These are phyloP conservation scores for Agriopis aurantiaria DNA, from an alignment of 2,888 invertebrate species.

Conservation along the genomic window DNA sequence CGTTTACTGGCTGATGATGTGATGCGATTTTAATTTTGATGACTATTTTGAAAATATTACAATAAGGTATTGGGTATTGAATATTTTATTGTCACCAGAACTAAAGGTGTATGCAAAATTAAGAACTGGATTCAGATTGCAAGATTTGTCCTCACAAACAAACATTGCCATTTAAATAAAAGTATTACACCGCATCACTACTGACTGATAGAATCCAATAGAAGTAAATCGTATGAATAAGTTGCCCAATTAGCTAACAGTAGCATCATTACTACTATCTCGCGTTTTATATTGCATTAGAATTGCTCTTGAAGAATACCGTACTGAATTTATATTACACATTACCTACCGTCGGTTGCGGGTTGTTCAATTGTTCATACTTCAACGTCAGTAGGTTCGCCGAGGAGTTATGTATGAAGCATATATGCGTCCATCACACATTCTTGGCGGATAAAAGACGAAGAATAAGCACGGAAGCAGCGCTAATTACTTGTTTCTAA, in stretches of 20 bases:
- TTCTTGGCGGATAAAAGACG: slow-evolving; percentile 62
- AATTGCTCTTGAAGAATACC: slow-evolving; percentile 55
- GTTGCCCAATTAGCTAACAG: slow-evolving; percentile 59
- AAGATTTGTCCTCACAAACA: too few relatives aligned
- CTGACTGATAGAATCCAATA: slow-evolving; percentile 9
- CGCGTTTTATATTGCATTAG: slow-evolving; percentile 59
- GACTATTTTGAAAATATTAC: too few relatives aligned
- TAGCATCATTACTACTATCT: slow-evolving; percentile 61
- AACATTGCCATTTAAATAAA: too few relatives aligned
- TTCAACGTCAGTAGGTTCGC: slow-evolving; percentile 56
- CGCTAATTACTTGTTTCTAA: slow-evolving; percentile 70
- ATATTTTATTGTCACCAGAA: too few relatives aligned
- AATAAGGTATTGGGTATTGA: too few relatives aligned
- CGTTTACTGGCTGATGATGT: too few relatives aligned
- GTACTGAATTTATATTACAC: slow-evolving; percentile 75
- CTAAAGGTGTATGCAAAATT: too few relatives aligned
- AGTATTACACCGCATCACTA: slow-evolving; percentile 7
- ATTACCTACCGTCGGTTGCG: slow-evolving; percentile 65
- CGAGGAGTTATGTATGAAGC: slow-evolving; percentile 68
- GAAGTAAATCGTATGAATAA: slow-evolving; percentile 35
- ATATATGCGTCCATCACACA: slow-evolving; percentile 63
- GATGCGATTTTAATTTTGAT: too few relatives aligned
- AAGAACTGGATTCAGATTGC: too few relatives aligned
- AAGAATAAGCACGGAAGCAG: slow-evolving; percentile 63
- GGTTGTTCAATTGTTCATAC: slow-evolving; percentile 54